A percentile compares a stretch with the other conserved stretches of the same genome.
phyloP scores from a whole-genome alignment of 2,113 vertebrate species.

The Potamarius usumacintae region DNA sequence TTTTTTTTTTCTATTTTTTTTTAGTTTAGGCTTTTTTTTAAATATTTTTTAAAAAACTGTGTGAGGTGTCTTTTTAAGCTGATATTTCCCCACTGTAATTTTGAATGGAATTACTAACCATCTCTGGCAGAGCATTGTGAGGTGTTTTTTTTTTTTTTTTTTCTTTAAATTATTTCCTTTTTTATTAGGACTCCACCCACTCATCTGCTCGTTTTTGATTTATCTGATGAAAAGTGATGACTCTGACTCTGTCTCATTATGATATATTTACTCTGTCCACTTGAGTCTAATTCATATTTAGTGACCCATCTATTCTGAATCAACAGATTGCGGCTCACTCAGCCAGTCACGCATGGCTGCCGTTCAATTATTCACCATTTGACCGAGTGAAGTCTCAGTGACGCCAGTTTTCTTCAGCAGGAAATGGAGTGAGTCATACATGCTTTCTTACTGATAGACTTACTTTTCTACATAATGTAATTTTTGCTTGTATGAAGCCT shows the following conservation, averaged over 20 bases:
- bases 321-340: slow-evolving; percentile 32
- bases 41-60: not conserved
- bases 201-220: slow-evolving; percentile 14
- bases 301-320: slow-evolving; percentile 44
- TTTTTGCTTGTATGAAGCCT: not conserved
- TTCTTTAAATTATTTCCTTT: not conserved
- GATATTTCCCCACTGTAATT: not conserved
- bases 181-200: not conserved
- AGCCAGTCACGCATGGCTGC: slow-evolving; percentile 21
- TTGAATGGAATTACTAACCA: not conserved
- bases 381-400: not conserved
- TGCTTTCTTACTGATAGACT: not conserved
- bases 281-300: slow-evolving; percentile 45
- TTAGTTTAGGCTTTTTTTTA: not conserved
- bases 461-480: not conserved
- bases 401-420: not conserved
- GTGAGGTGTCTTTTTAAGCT: not conserved
- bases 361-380: slow-evolving; percentile 37
- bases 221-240: slow-evolving; percentile 41
- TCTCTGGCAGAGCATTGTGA: not conserved
- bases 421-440: not conserved
- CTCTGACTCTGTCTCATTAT: slow-evolving; percentile 24
- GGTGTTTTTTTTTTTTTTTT: not conserved
- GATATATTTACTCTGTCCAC: slow-evolving; percentile 42
- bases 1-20: not conserved